These are phyloP conservation scores for Plagodis pulveraria DNA, from an alignment of 2,888 invertebrate genomes.

Conservation along the genomic window DNA sequence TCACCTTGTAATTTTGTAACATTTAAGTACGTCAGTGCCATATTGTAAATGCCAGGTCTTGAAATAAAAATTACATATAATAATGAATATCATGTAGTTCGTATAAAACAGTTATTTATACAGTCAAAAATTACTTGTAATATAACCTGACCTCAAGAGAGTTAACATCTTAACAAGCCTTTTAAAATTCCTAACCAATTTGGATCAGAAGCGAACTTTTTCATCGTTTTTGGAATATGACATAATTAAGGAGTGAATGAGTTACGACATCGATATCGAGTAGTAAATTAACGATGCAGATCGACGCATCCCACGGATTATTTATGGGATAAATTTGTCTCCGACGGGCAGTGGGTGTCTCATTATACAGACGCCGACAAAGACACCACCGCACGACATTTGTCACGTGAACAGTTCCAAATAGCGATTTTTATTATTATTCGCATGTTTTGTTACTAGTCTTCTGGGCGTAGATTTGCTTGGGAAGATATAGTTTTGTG, in stretches of 20 bases:
- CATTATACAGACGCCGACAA: constrained; percentile 77
- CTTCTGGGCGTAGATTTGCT: not conserved
- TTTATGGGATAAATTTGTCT: constrained; percentile 82
- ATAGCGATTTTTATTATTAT: constrained; percentile 68
- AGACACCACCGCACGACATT: constrained; percentile 64
- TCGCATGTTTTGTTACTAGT: constrained; percentile 46
- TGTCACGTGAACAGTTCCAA: constrained; percentile 76
- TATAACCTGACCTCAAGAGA: no score
- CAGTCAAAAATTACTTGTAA: no score
- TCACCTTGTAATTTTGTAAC: no score
- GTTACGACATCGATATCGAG: constrained; percentile 73
- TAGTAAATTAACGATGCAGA: constrained; percentile 76
- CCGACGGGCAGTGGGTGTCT: constrained; percentile 67
- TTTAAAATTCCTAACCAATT: no score
- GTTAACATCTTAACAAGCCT: no score
- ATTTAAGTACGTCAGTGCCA: no score
- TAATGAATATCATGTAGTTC: no score
- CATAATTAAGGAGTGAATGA: constrained; percentile 71
- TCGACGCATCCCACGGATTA: constrained; percentile 71
- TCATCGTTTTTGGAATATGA: constrained; percentile 46
- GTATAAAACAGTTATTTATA: no score
- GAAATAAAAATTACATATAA: no score
- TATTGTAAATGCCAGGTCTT: no score
- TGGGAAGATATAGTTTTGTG: not conserved
- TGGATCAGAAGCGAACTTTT: constrained; percentile 14